phyloP scores from a whole-genome alignment of 2,797 vertebrate genomes.

The Phrynocephalus vlangalii region DNA sequence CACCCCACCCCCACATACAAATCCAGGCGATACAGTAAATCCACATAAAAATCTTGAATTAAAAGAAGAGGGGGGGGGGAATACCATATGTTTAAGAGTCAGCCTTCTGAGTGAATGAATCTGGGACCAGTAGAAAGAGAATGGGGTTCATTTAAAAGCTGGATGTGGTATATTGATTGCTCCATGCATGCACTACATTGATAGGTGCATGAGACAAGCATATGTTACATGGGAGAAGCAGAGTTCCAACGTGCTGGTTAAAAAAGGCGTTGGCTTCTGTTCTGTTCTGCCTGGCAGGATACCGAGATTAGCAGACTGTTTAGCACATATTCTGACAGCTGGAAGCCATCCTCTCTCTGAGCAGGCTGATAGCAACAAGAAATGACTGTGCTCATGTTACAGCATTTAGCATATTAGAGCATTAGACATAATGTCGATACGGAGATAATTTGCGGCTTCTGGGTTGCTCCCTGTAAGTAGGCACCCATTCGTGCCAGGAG shows the following conservation, averaged over 20 bases:
- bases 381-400: slow-evolving; percentile 39
- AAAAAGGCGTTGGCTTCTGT: slow-evolving; percentile 22
- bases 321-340: slow-evolving; percentile 27
- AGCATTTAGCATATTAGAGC: slow-evolving; percentile 22
- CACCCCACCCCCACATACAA: neutral
- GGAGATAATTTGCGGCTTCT: slow-evolving; percentile 20
- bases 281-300: slow-evolving; percentile 29
- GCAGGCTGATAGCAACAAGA: slow-evolving; percentile 37
- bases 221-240: neutral
- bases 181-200: neutral
- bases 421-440: slow-evolving; percentile 5
- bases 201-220: neutral
- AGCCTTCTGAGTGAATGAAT: neutral
- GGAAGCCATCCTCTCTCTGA: slow-evolving; percentile 37
- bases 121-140: neutral
- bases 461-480: slow-evolving; percentile 3
- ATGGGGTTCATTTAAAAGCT: neutral
- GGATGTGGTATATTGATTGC: neutral
- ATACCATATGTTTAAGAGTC: neutral
- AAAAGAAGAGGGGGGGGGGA: neutral
- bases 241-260: neutral
- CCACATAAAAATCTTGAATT: neutral
- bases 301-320: slow-evolving; percentile 9
- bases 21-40: neutral
- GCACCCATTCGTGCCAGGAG: neutral